Evolutionary conservation across 2,888 invertebrate genomes (phyloP), one percentile per base, ranked within the genome.

Genomic region (Dioctria linearis): DNA sequence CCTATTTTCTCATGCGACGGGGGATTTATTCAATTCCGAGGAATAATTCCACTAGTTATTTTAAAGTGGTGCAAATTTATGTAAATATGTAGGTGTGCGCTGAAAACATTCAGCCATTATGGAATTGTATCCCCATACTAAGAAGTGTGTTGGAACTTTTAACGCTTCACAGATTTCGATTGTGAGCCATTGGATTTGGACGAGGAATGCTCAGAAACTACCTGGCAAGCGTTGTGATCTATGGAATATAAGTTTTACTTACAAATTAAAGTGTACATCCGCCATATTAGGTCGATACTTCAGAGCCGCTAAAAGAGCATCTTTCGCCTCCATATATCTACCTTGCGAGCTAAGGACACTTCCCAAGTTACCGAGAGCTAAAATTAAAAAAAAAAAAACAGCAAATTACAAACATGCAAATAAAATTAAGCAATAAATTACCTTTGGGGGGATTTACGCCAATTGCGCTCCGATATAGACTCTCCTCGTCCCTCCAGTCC

Each of bases 191-290:
- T 25, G 25, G 25, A 25, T 25, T 25, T 25, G 25, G 25, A 25
- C 25, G 25, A 25, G 25, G 25, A 25, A 25, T 25, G 25, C 25
- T 25, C 25, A 25, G 25, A 25, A 25, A 25, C 25, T 25, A n/a
- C 25, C 25, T 25, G 25, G 25, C 25, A 25, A 25, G 25, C 25
- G 25, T 2, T 25, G 25, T 25, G 25, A 25, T 25, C 25, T 25
- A 2, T 25, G 25, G 25, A 25, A 25, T 25, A 1, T 25, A 25
- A 25, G 25, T 25, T 25, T 49, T 89, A 96, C 98, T 96, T 90
- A 98, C 98, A 98, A 91, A 91, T 99, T 99, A 90, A 98, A 99
- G 91, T 98, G 98, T 82, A 98, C 98, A 90, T 99, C 99, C 81
- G 98, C 98, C 98, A 98, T 98, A 90, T 98, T 98, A 85, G 96